These are phyloP conservation scores for Arion vulgaris DNA, from an alignment of 1,140 invertebrate species.

Conservation along the genomic window DNA sequence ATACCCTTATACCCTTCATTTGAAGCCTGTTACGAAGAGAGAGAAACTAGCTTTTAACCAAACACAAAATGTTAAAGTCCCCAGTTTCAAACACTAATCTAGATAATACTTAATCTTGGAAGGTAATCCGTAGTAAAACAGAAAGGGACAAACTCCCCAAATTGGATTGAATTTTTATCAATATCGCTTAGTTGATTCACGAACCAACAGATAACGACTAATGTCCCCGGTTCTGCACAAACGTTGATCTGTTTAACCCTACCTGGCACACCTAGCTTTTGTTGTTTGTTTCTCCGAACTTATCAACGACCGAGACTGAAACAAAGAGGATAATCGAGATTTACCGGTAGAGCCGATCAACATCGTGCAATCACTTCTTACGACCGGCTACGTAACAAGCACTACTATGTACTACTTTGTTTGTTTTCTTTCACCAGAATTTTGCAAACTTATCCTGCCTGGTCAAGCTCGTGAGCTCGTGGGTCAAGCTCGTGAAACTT, in stretches of 20 bases:
- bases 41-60: too few relatives aligned
- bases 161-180: not conserved
- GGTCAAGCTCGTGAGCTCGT: too few relatives aligned
- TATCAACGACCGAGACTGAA: not conserved
- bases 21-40: too few relatives aligned
- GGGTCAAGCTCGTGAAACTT: too few relatives aligned
- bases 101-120: too few relatives aligned
- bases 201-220: not conserved
- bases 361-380: not conserved
- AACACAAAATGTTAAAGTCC: too few relatives aligned
- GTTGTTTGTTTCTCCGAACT: not conserved
- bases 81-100: too few relatives aligned
- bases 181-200: not conserved
- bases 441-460: not conserved
- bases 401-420: not conserved
- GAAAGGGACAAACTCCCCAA: not conserved
- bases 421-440: not conserved
- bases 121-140: not conserved
- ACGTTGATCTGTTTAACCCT: not conserved
- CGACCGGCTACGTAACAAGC: not conserved
- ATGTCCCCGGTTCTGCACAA: not conserved
- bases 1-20: too few relatives aligned
- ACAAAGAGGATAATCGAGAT: not conserved
- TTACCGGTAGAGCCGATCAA: not conserved
- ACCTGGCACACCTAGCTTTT: not conserved